Base-by-base conservation (phyloP, 2,888 invertebrate genomes). In the Leptinotarsa haldemani region DNA sequence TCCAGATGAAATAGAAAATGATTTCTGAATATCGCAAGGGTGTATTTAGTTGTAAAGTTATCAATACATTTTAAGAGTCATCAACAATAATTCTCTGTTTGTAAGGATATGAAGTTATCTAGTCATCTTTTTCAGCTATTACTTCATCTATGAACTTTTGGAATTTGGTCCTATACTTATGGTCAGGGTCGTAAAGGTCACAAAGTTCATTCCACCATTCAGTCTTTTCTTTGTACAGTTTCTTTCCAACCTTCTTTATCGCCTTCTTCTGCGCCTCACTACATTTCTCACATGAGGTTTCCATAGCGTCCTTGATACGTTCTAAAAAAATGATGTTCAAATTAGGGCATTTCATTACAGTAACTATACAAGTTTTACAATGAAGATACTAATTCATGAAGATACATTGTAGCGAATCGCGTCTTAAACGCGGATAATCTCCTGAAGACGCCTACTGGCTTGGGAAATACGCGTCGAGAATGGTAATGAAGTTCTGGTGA, bases 241-340 rank as follows among this genome's bases (percentile, higher is more conserved):
- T 90, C 48, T 90, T 89, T 46, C 93, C 90, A 12, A 93, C 90
- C 77, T 88, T 91, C 79, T 91, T 90, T 20, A 91, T 89, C 48
- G 90, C 91, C 4, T 86, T 82, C 82, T 88, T 90, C 83, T 94
- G 93, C 46, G 88, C 88, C 50, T 92, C 90, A n/a, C 89, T 92
- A 82, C 94, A 94, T 82, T 92, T 92, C 71, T 82, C 80, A 84
- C 94, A 94, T 65, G 90, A 91, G 7, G 89, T 91, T 77, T 90
- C 87, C 67, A 94, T 84, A 0, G 94, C 94, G 76, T 94, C 94
- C 1, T 94, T 93, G 0, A 94, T 88, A 1, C 89, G 87, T 13
- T 88, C 92, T 92, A 86, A 7, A 88, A 89, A 71, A 40, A 40
- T 40, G 2, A 40, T 0, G 9, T 12, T 7, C 9, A 2, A 40